A percentile compares a stretch with the other conserved stretches of the same genome.
phyloP scores from a whole-genome alignment of 1,140 invertebrate genomes.

The Pseudobourletiella spinata region DNA sequence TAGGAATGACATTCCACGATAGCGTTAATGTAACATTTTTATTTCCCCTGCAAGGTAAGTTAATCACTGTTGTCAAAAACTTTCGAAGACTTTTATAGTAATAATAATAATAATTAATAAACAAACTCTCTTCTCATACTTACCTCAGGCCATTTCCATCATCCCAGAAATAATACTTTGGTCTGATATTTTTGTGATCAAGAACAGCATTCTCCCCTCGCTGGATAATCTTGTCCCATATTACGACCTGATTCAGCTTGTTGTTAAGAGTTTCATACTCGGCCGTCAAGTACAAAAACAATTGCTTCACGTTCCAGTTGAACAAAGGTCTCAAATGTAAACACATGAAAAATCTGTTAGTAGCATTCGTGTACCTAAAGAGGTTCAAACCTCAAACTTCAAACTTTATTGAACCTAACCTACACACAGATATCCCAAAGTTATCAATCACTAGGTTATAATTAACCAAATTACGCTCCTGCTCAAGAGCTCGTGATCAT shows the following conservation, averaged over 20 bases:
- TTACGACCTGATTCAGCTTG: slow-evolving; percentile 83
- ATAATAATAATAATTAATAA: neutral
- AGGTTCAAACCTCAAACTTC: too few relatives aligned
- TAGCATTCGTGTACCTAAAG: neutral
- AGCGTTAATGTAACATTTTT: slow-evolving; percentile 87
- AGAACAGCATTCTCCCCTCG: slow-evolving; percentile 85
- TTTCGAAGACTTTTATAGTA: neutral
- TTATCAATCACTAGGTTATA: too few relatives aligned
- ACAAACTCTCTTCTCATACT: slow-evolving; percentile 37
- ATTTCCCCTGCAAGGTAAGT: slow-evolving; percentile 64
- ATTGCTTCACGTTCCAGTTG: slow-evolving; percentile 99
- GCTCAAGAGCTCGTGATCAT: too few relatives aligned
- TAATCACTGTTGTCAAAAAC: neutral
- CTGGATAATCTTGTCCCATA: slow-evolving; percentile 98
- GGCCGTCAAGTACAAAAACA: slow-evolving; percentile 93
- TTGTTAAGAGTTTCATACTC: slow-evolving; percentile 88
- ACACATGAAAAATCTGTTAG: slow-evolving; percentile 15
- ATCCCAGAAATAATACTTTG: slow-evolving; percentile 99
- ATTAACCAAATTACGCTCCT: too few relatives aligned
- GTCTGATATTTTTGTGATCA: slow-evolving; percentile 88
- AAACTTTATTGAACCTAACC: neutral
- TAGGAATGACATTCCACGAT: slow-evolving; percentile 97
- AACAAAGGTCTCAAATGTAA: slow-evolving; percentile 75
- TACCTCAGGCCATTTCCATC: slow-evolving; percentile 94
- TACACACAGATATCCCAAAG: neutral